Conservation (phyloP, 92 coral and sea anemone species). For the Nematostella vectensis region DNA sequence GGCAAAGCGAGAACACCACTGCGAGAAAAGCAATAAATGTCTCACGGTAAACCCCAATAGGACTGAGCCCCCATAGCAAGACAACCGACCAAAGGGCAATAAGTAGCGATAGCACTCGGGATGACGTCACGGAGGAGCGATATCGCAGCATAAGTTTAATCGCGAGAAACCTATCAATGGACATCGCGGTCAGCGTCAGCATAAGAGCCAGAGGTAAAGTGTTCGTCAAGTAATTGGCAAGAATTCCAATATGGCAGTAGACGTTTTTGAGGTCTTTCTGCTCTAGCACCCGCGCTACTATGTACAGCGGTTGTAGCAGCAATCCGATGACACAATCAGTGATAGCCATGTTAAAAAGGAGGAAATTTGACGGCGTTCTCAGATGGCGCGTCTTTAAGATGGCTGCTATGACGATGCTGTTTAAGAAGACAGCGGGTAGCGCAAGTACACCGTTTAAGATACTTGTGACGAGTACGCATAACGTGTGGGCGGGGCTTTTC, state of each 20-base stretch:
- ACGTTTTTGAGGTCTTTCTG: background rate
- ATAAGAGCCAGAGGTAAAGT: constrained; percentile 14
- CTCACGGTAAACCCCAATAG: background rate
- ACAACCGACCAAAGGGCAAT: constrained; percentile 9
- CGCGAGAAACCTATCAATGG: constrained; percentile 25
- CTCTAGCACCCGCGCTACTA: constrained; percentile 6
- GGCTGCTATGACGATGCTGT: constrained; percentile 15
- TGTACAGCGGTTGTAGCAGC: constrained; percentile 30
- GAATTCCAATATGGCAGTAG: constrained; percentile 1
- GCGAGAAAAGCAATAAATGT: constrained; percentile 6
- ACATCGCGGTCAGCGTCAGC: constrained; percentile 17
- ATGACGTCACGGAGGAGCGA: constrained; percentile 27
- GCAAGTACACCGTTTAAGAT: constrained; percentile 8
- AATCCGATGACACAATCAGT: constrained; percentile 24
- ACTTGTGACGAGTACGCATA: background rate
- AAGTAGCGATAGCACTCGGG: constrained; percentile 15
- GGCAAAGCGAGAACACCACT: constrained; percentile 11
- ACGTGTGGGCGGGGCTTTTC: background rate
- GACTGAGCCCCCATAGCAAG: constrained; percentile 2
- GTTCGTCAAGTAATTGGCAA: constrained; percentile 10
- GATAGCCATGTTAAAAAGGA: constrained; percentile 23
- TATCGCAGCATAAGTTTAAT: constrained; percentile 29
- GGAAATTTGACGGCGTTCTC: constrained; percentile 20
- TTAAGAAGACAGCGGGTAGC: constrained; percentile 10
- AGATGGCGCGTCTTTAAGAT: constrained; percentile 6